Evolutionary conservation across 2,888 invertebrate species (phyloP).

Genomic region (Torymus tubicola): DNA sequence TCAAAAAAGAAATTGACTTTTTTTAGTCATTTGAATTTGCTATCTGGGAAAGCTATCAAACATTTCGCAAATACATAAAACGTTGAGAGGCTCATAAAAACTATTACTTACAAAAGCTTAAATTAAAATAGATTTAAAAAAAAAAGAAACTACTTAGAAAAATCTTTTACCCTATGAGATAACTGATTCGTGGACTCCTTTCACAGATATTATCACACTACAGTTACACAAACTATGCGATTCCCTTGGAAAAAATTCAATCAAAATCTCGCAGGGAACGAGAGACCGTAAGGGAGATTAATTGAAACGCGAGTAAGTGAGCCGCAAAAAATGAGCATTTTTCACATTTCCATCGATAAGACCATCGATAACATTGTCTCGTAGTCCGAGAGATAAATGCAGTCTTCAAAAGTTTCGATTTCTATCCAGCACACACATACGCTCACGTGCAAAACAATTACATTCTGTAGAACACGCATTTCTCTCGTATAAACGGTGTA

Average conservation of each 20-base stretch:
- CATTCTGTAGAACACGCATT: slow-evolving; percentile 29
- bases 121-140: too few relatives aligned
- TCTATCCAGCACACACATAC: slow-evolving; percentile 4
- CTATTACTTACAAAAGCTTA: too few relatives aligned
- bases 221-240: not conserved
- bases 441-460: slow-evolving; percentile 27
- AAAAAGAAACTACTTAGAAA: too few relatives aligned
- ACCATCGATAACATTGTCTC: slow-evolving; percentile 34
- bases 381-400: slow-evolving; percentile 28
- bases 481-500: not conserved
- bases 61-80: too few relatives aligned
- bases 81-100: too few relatives aligned
- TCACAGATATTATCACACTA: too few relatives aligned
- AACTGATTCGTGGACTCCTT: too few relatives aligned
- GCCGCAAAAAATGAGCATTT: not conserved
- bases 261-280: not conserved
- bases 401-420: slow-evolving; percentile 28
- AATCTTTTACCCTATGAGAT: too few relatives aligned
- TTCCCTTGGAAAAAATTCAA: not conserved
- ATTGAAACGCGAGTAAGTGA: slow-evolving; percentile 18
- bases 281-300: not conserved
- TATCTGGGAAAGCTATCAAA: too few relatives aligned
- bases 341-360: slow-evolving; percentile 14
- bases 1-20: not conserved
- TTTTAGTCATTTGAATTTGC: not conserved